A percentile compares a stretch with the other conserved stretches of the same genome.
Conservation (phyloP, 2,113 vertebrate species). For the Nannobrachium achirus region DNA sequence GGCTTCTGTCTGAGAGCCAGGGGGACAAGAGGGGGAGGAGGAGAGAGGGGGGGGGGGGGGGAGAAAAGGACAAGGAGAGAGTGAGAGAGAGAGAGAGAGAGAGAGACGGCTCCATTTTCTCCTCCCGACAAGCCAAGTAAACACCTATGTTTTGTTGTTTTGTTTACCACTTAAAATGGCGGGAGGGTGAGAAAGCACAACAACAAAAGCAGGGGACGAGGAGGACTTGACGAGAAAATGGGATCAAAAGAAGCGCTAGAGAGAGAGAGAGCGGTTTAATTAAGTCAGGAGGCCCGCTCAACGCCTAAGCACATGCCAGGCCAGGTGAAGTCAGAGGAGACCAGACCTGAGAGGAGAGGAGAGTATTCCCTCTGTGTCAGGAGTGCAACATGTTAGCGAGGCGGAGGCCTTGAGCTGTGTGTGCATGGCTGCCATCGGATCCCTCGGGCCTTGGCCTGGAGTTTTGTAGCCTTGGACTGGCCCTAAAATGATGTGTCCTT, state of each 20-base stretch:
- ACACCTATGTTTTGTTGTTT: conserved; percentile 72
- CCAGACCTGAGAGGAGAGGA: neutral
- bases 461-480: no score
- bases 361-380: no score
- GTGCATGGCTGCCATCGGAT: no score
- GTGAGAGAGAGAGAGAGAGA: conserved; percentile 44
- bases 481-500: no score
- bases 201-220: conserved; percentile 42
- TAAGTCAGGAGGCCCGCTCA: no score
- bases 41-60: conserved; percentile 42
- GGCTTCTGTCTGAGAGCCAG: conserved; percentile 55
- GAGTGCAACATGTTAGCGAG: no score
- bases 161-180: conserved; percentile 71
- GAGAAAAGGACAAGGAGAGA: conserved; percentile 48
- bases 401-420: no score
- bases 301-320: no score
- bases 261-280: no score
- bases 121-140: conserved; percentile 52
- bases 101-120: conserved; percentile 68
- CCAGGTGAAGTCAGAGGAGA: neutral
- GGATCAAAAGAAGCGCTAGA: no score
- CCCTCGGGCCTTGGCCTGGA: no score
- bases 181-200: conserved; percentile 24
- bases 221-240: no score
- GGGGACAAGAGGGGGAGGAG: conserved; percentile 37